Conservation (phyloP, 2,113 vertebrate species). For the Vidua macroura region DNA sequence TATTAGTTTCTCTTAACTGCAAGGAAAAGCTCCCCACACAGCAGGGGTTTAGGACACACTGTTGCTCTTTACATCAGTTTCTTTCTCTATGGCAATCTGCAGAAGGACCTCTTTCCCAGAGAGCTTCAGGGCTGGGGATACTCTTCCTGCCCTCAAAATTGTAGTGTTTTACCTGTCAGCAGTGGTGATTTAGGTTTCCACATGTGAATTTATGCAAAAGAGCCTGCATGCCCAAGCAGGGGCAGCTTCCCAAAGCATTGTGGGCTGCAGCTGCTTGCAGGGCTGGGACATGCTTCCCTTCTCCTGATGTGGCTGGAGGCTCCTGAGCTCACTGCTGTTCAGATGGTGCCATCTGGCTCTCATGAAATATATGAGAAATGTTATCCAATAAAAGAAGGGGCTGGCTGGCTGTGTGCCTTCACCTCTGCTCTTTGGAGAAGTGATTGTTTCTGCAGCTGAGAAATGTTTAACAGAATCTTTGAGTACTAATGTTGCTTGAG, state of each 20-base stretch:
- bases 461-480: neutral
- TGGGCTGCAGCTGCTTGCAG: neutral
- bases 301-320: neutral
- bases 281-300: neutral
- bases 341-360: conserved; percentile 62
- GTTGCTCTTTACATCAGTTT: neutral
- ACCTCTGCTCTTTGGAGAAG: neutral
- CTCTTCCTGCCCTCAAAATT: neutral
- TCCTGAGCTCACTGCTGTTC: conserved; percentile 37
- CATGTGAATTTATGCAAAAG: neutral
- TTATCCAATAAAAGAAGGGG: neutral
- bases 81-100: neutral
- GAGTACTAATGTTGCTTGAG: neutral
- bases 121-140: neutral
- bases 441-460: neutral
- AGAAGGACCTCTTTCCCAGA: neutral
- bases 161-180: neutral
- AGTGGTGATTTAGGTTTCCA: neutral
- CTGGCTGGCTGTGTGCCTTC: neutral
- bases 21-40: neutral
- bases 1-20: conserved; percentile 6
- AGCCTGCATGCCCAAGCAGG: fast-evolving
- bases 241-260: neutral
- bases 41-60: neutral
- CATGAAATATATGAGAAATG: conserved; percentile 3